A percentile compares a stretch with the other conserved stretches of the same genome.
These are phyloP conservation scores for Aphis gossypii DNA, from an alignment of 1,140 invertebrate species.

Conservation along the genomic window DNA sequence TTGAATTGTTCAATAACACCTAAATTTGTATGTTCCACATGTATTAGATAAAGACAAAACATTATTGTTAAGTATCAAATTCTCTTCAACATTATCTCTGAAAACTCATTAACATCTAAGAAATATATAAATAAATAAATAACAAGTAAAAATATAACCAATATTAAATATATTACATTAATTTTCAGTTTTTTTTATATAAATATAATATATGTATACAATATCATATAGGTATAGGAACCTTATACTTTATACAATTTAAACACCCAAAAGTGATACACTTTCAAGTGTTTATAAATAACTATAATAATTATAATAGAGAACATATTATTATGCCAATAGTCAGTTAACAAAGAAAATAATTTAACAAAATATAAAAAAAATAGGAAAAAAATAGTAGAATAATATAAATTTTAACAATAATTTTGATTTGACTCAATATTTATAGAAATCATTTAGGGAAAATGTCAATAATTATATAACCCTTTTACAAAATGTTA, in stretches of 20 bases:
- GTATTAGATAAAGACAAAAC: too few species aligned
- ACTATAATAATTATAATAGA: conserved; percentile 6
- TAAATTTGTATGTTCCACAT: too few species aligned
- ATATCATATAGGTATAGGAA: conserved; percentile 37
- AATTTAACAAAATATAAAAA: conserved; percentile 29
- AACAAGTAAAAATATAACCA: background rate
- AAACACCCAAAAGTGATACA: conserved; percentile 1
- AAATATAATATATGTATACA: background rate
- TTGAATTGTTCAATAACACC: too few species aligned
- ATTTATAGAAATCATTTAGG: background rate
- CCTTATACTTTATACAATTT: conserved; percentile 17
- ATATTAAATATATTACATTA: conserved; percentile 11
- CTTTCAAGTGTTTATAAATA: background rate
- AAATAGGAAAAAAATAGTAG: background rate
- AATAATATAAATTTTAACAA: background rate
- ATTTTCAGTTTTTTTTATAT: background rate
- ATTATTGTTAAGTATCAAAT: too few species aligned
- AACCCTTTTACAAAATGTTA: background rate
- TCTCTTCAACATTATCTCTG: background rate
- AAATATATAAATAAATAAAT: background rate
- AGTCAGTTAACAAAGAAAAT: background rate
- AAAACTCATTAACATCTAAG: background rate
- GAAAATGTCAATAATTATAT: conserved; percentile 22
- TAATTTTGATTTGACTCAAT: background rate
- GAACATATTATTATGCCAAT: background rate